phyloP scores from a whole-genome alignment of 2,797 vertebrate species.

The Microctenopoma steveboyesi region DNA sequence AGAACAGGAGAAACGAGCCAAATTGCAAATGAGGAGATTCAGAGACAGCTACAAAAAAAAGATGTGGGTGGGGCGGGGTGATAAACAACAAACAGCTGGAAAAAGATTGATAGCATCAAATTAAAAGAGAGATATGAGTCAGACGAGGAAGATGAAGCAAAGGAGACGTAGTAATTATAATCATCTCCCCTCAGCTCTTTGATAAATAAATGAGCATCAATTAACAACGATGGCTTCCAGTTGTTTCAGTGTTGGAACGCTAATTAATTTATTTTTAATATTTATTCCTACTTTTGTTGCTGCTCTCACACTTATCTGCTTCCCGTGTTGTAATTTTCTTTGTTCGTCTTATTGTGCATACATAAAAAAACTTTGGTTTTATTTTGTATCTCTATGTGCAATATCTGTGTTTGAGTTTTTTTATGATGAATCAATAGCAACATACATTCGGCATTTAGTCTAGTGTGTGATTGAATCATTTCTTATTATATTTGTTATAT shows the following conservation, averaged over 20 bases:
- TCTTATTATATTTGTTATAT: too few species aligned
- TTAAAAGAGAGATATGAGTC: conserved; percentile 14
- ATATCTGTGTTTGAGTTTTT: not conserved
- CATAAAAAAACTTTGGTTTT: too few species aligned
- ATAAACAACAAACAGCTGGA: conserved; percentile 43
- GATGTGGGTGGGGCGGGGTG: not conserved
- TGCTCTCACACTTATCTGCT: conserved; percentile 18
- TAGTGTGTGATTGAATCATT: too few species aligned
- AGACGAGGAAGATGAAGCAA: conserved; percentile 21
- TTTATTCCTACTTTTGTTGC: conserved; percentile 17
- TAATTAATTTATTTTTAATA: conserved; percentile 49
- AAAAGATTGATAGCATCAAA: conserved; percentile 28
- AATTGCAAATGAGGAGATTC: conserved; percentile 40
- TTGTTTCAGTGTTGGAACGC: conserved; percentile 32
- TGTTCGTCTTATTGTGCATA: too few species aligned
- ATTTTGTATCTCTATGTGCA: too few species aligned
- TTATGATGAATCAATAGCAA: too few species aligned
- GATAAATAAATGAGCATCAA: conserved; percentile 67
- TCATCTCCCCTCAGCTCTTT: conserved; percentile 55
- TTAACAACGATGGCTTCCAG: conserved; percentile 59
- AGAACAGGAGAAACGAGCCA: conserved; percentile 9
- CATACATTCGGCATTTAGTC: too few species aligned
- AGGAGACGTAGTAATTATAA: conserved; percentile 52
- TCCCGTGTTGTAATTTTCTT: not conserved
- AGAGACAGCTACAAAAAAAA: not conserved